These are phyloP conservation scores for Andrena minutula DNA, from an alignment of 2,888 invertebrate genomes.

Conservation along the genomic window DNA sequence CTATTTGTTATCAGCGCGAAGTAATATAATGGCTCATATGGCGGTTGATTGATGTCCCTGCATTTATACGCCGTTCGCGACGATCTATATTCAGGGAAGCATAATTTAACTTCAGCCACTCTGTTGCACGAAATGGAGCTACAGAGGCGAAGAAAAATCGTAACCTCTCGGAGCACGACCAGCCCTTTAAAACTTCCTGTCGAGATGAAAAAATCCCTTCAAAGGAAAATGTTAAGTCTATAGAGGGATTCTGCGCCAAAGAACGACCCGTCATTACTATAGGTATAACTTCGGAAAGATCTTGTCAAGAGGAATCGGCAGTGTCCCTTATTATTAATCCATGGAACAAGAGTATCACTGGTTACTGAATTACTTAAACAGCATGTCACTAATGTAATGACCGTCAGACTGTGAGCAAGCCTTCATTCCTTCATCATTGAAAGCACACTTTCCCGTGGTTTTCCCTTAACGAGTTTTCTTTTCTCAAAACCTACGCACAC, in stretches of 20 bases:
- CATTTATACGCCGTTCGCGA: constrained; percentile 52
- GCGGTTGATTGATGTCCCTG: constrained; percentile 62
- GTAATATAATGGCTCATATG: constrained; percentile 64
- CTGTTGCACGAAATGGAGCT: neutral
- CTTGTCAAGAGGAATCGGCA: neutral
- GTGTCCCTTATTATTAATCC: too few species aligned
- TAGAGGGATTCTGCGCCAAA: neutral
- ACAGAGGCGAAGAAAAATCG: neutral
- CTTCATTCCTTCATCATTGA: too few species aligned
- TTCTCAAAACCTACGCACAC: too few species aligned
- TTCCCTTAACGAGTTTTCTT: too few species aligned
- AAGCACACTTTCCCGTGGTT: too few species aligned
- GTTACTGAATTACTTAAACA: too few species aligned
- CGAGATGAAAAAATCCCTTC: neutral
- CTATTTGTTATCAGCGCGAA: constrained; percentile 64
- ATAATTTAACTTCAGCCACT: constrained; percentile 19
- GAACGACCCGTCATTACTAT: neutral
- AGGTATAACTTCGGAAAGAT: too few species aligned
- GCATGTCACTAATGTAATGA: too few species aligned
- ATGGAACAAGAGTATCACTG: too few species aligned
- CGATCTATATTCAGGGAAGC: constrained; percentile 43
- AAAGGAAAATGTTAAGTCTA: constrained; percentile 1
- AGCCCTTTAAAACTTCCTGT: neutral
- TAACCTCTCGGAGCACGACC: neutral
- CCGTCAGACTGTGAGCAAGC: too few species aligned